Percentiles rank a stretch among this genome's conserved stretches.
Conservation (phyloP, 92 coral and sea anemone genomes). For the Phenganax stokvisi region DNA sequence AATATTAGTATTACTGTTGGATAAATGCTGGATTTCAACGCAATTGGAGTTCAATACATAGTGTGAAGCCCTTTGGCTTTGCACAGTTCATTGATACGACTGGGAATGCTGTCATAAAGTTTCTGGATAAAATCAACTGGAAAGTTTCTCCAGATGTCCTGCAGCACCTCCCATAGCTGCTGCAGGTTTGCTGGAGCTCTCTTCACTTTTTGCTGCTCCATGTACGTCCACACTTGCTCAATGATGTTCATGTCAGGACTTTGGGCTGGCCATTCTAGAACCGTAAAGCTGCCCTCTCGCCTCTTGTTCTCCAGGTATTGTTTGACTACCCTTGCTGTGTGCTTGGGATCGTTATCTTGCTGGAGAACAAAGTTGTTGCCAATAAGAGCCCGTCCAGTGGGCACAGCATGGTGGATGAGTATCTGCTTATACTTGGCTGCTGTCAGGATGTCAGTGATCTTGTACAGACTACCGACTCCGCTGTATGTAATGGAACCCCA, state of each 20-base stretch:
- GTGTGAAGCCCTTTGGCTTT: too few species aligned
- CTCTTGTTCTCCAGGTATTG: neutral
- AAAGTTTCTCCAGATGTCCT: neutral
- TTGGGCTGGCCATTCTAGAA: constrained; percentile 1
- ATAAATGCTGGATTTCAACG: too few species aligned
- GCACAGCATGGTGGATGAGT: neutral
- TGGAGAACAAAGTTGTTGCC: neutral
- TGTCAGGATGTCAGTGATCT: neutral
- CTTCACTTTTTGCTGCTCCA: neutral
- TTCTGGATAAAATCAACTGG: neutral
- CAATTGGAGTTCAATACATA: too few species aligned
- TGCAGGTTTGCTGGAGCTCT: neutral
- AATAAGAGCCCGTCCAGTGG: neutral
- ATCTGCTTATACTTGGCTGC: constrained; percentile 2
- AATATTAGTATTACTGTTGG: too few species aligned
- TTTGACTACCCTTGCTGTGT: neutral
- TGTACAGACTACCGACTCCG: neutral
- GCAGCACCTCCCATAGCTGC: neutral
- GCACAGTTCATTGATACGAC: too few species aligned
- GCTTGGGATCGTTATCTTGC: constrained; percentile 3
- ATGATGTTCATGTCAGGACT: neutral
- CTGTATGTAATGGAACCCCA: neutral
- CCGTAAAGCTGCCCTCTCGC: neutral
- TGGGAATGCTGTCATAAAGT: neutral
- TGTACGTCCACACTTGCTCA: too few species aligned